Evolutionary conservation across 2,797 vertebrate species (phyloP).

Genomic region (Avahi laniger): DNA sequence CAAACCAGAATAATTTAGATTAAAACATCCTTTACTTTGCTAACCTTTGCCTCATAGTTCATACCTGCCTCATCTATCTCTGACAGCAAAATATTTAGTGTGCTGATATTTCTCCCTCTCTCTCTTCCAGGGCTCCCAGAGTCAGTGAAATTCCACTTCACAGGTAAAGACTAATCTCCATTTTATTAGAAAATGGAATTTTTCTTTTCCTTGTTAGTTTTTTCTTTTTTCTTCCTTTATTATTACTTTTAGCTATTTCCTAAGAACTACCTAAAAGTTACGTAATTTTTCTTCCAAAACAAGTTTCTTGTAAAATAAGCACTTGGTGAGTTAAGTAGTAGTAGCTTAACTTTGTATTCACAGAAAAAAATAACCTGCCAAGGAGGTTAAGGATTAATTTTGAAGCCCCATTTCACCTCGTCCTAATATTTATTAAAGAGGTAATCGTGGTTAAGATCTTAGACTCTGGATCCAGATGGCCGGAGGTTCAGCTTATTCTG

Average conservation of each 20-base stretch:
- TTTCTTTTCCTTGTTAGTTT: background rate
- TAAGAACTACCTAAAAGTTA: background rate
- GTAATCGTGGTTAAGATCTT: background rate
- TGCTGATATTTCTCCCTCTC: conserved; percentile 26
- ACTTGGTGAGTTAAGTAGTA: background rate
- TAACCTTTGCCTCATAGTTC: background rate
- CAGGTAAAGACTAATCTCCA: conserved; percentile 83
- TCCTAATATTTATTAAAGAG: background rate
- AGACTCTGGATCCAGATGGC: background rate
- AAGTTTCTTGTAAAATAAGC: background rate
- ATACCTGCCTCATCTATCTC: background rate
- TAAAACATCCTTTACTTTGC: background rate
- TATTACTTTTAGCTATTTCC: background rate
- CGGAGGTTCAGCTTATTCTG: background rate
- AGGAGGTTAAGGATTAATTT: conserved; percentile 31
- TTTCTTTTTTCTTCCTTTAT: background rate
- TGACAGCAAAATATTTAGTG: background rate
- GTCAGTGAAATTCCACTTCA: conserved; percentile 90
- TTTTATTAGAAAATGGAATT: conserved; percentile 4
- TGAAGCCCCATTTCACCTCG: background rate
- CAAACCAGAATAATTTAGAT: conserved; percentile 30
- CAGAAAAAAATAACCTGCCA: background rate
- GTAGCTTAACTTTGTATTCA: background rate
- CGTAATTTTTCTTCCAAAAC: background rate
- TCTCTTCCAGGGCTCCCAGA: conserved; percentile 89